Conservation (phyloP, 2,888 invertebrate species). For the Nomada ruficornis region DNA sequence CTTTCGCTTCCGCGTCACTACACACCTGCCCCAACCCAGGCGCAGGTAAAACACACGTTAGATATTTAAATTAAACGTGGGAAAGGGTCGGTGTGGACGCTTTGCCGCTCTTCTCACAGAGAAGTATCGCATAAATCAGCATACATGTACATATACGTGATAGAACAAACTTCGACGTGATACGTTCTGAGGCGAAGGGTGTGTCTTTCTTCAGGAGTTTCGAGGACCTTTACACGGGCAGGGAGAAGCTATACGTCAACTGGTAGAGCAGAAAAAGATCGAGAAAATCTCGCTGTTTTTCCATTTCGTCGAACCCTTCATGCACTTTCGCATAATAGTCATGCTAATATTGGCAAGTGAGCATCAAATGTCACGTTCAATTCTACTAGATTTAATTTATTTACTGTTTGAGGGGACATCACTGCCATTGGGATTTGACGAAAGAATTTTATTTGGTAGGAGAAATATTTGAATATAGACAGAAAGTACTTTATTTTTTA, state of each 20-base stretch:
- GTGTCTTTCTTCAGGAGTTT: slow-evolving; percentile 70
- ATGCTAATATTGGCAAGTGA: slow-evolving; percentile 53
- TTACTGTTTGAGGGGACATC: not conserved
- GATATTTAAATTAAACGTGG: slow-evolving; percentile 66
- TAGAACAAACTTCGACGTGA: slow-evolving; percentile 78
- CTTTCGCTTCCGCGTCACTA: slow-evolving; percentile 67
- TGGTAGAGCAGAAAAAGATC: slow-evolving; percentile 63
- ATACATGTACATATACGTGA: slow-evolving; percentile 78
- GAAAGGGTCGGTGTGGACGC: slow-evolving; percentile 64
- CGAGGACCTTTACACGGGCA: slow-evolving; percentile 63
- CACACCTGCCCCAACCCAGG: slow-evolving; percentile 63
- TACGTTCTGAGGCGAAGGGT: slow-evolving; percentile 65
- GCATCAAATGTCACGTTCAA: slow-evolving; percentile 53
- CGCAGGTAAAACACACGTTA: slow-evolving; percentile 65
- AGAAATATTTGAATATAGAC: too few species aligned
- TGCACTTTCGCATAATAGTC: slow-evolving; percentile 39
- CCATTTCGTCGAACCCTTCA: slow-evolving; percentile 36
- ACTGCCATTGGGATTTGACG: too few species aligned
- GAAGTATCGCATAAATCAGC: slow-evolving; percentile 81
- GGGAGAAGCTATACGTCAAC: slow-evolving; percentile 21
- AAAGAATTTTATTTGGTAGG: not conserved
- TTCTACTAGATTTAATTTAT: slow-evolving; percentile 7
- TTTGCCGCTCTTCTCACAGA: slow-evolving; percentile 66
- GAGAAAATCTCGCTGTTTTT: slow-evolving; percentile 49
- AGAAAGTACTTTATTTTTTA: not conserved